A percentile compares a stretch with the other conserved stretches of the same genome.
phyloP scores from a whole-genome alignment of 2,888 invertebrate genomes.

The Mamestra brassicae region DNA sequence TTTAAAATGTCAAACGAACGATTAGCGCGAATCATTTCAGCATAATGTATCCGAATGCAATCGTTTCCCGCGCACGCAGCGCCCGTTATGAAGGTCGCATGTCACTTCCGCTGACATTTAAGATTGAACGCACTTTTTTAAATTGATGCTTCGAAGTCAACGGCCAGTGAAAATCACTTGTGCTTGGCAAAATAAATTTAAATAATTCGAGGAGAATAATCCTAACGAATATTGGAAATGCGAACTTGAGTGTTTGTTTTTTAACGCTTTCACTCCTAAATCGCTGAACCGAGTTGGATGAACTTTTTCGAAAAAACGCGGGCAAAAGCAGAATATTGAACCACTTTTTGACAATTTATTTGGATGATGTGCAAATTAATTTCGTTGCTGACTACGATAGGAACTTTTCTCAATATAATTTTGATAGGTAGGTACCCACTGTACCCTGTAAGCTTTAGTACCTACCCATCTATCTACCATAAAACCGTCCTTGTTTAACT shows the following conservation, averaged over 20 bases:
- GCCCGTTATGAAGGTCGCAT: conserved; percentile 68
- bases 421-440: too few relatives aligned
- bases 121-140: conserved; percentile 59
- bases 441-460: too few relatives aligned
- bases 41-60: conserved; percentile 63
- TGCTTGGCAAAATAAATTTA: conserved; percentile 50
- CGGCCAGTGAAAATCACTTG: conserved; percentile 53
- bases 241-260: too few relatives aligned
- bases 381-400: too few relatives aligned
- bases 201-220: background rate
- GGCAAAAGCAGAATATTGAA: too few relatives aligned
- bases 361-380: too few relatives aligned
- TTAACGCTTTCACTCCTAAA: too few relatives aligned
- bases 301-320: too few relatives aligned
- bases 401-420: too few relatives aligned
- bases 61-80: conserved; percentile 75
- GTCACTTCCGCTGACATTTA: conserved; percentile 79
- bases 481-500: background rate
- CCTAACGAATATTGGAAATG: too few relatives aligned
- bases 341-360: too few relatives aligned
- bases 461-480: background rate
- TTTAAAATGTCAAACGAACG: conserved; percentile 72
- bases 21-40: conserved; percentile 68
- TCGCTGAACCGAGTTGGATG: too few relatives aligned
- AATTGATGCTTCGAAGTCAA: conserved; percentile 45